Percentiles rank a stretch among this genome's conserved stretches.
phyloP scores from a whole-genome alignment of 2,888 invertebrate genomes.

The Heliconius ismenius region DNA sequence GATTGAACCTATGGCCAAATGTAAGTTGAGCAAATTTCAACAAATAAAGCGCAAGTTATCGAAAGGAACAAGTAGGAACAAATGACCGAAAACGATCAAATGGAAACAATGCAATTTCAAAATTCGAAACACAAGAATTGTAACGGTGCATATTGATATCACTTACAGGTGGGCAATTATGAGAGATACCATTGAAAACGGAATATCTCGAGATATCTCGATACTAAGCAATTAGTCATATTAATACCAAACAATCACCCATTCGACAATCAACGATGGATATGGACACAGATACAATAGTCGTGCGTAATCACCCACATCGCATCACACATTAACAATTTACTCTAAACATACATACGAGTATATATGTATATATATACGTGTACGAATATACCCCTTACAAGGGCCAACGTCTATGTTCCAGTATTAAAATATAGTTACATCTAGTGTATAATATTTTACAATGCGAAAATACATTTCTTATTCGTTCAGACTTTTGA shows the following conservation, averaged over 20 bases:
- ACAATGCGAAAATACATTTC: constrained; percentile 80
- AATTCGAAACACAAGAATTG: constrained; percentile 63
- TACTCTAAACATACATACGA: constrained; percentile 58
- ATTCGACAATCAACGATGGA: constrained; percentile 18
- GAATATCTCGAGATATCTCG: constrained; percentile 24
- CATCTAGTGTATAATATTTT: constrained; percentile 77
- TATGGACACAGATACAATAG: constrained; percentile 19
- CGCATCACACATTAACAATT: constrained; percentile 68
- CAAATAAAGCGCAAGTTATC: constrained; percentile 65
- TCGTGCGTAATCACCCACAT: constrained; percentile 20
- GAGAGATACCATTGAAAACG: constrained; percentile 18
- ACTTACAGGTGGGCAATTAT: constrained; percentile 30
- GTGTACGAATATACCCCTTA: constrained; percentile 67
- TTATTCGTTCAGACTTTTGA: constrained; percentile 79
- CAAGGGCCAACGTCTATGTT: constrained; percentile 65
- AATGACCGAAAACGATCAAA: constrained; percentile 63
- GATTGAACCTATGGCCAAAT: constrained; percentile 55
- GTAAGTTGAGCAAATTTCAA: constrained; percentile 76
- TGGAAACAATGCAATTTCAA: constrained; percentile 64
- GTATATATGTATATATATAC: constrained; percentile 11
- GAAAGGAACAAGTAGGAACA: constrained; percentile 76
- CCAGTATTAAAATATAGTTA: constrained; percentile 78
- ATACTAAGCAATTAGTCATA: constrained; percentile 19
- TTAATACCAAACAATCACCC: constrained; percentile 19
- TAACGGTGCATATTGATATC: constrained; percentile 64